Base-by-base conservation (phyloP, 2,888 invertebrate species). In the Sussaba pulchella region DNA sequence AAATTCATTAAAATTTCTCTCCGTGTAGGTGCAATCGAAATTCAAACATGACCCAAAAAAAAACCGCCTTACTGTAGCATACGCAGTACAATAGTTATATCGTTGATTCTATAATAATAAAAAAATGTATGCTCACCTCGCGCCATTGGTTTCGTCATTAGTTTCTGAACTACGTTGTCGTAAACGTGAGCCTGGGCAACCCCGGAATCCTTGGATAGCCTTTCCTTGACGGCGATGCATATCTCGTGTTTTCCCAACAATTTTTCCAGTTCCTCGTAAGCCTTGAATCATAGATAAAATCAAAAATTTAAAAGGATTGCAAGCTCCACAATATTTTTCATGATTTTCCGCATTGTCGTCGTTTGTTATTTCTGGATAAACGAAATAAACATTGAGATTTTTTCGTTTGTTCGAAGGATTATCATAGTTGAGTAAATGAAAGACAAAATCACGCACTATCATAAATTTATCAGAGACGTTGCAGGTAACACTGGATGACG, bases 141-240 rank as follows among this genome's bases (percentile, higher is more conserved):
- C 0, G 98, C 98, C 84, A 97, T 94, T 0, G 97, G 96, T 89
- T 98, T 98, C 24, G 97, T 96, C 82, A 97, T 93, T 71, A 99
- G 93, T 87, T 96, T 96, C 85, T 95, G 95, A 0, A 98, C 98
- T 86, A 98, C 98, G 87, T 95, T 95, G 92, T 98, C 98, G 91
- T 98, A 98, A 52, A 96, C 96, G 9, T 94, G 94, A 89, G 98
- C 97, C 85, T 96, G 95, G 0, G 98, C 98, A 1, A 98, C 98
- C 14, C 98, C 99, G 0, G 98, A 98, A 92, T 99, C 99, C 91
- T 99, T 99, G 73, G 98, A 97, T 75, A 99, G 94, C 91, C 97
- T 98, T 91, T 98, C 98, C 89, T 98, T 98, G 70, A 97, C 95
- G 0, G 99, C 99, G 85, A 99, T 98, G 93, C 99, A 99, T 92